These are phyloP conservation scores for Neomorphus geoffroyi DNA, from an alignment of 2,797 vertebrate species.

Conservation along the genomic window DNA sequence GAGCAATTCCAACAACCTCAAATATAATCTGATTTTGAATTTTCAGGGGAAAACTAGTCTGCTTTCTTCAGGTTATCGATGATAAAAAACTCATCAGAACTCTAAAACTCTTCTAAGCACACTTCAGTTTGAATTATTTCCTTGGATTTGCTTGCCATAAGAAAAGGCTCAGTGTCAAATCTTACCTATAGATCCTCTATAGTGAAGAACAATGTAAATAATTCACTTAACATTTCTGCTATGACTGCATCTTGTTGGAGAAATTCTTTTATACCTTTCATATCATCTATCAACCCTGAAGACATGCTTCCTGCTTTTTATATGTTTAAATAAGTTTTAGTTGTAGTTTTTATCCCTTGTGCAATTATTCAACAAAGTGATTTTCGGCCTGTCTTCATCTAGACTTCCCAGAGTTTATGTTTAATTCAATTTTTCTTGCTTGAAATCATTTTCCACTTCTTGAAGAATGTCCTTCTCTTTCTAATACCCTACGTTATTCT, in stretches of 20 bases:
- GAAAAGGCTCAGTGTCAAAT: background rate
- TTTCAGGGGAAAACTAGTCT: background rate
- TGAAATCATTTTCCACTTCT: background rate
- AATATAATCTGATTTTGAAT: background rate
- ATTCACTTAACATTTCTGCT: background rate
- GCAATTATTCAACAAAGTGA: background rate
- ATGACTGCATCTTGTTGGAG: background rate
- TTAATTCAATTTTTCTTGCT: background rate
- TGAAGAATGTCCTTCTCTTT: background rate
- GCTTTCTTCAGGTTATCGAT: background rate
- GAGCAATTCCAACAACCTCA: background rate
- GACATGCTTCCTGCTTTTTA: background rate
- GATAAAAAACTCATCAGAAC: background rate
- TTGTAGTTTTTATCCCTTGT: background rate
- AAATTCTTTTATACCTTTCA: background rate
- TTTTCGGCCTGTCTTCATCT: background rate
- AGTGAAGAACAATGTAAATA: background rate
- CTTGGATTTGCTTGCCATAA: background rate
- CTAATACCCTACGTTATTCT: background rate
- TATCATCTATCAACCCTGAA: background rate
- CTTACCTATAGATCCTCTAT: background rate
- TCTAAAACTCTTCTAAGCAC: background rate
- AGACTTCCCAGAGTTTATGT: background rate
- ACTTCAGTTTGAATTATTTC: background rate
- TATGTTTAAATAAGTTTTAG: background rate